These are phyloP conservation scores for Prionailurus viverrinus DNA, from an alignment of 2,113 vertebrate genomes.

Conservation along the genomic window DNA sequence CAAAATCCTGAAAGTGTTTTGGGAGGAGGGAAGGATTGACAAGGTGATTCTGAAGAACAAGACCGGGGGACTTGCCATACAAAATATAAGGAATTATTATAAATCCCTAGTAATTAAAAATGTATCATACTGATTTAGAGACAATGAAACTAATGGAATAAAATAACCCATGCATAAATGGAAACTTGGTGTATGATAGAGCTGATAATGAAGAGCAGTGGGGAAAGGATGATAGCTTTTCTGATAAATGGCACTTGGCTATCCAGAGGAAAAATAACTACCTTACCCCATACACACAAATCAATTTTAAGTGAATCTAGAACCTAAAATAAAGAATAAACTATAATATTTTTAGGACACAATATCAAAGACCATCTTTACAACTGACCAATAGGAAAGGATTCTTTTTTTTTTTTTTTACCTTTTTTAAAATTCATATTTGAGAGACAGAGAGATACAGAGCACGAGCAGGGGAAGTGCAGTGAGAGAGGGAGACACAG, in stretches of 20 bases:
- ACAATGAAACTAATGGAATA: background rate
- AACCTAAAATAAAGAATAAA: background rate
- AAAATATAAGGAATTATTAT: background rate
- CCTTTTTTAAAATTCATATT: too few relatives aligned
- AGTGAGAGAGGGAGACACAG: too few relatives aligned
- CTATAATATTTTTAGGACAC: background rate
- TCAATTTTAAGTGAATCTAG: background rate
- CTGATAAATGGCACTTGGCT: background rate
- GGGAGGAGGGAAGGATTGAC: background rate
- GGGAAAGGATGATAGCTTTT: background rate
- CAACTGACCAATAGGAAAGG: background rate
- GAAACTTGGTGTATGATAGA: background rate
- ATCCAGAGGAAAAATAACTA: background rate
- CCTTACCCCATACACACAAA: background rate
- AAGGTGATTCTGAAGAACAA: background rate
- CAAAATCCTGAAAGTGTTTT: background rate
- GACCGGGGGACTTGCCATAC: background rate
- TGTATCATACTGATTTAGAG: background rate
- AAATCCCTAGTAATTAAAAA: constrained; percentile 16
- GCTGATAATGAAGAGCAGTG: background rate
- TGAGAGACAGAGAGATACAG: too few relatives aligned
- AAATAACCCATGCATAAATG: background rate
- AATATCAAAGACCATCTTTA: background rate
- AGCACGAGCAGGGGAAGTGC: too few relatives aligned
- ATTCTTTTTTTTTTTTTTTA: background rate